phyloP scores from a whole-genome alignment of 1,140 invertebrate genomes.

The Holcopasites calliopsidis region DNA sequence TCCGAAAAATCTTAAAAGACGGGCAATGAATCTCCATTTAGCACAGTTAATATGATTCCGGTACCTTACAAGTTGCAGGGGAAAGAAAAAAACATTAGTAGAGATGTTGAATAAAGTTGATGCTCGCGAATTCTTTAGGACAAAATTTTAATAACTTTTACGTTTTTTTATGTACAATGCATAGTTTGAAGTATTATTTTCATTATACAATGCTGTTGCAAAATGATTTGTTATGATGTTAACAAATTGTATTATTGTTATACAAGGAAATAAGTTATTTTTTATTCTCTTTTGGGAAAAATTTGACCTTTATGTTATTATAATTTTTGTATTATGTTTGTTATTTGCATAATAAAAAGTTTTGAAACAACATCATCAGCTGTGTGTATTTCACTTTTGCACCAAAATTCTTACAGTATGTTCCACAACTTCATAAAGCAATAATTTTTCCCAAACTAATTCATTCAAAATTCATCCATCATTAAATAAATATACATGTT shows the following conservation, averaged over 20 bases:
- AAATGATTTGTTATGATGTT: background rate
- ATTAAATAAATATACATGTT: background rate
- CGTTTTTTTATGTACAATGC: background rate
- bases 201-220: background rate
- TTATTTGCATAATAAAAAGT: conserved; percentile 36
- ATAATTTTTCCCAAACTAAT: conserved; percentile 60
- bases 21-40: no score
- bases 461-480: background rate
- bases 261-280: background rate
- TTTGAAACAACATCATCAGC: conserved; percentile 1
- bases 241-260: background rate
- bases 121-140: no score
- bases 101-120: no score
- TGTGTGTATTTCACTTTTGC: conserved; percentile 44
- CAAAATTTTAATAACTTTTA: no score
- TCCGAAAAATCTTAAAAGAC: no score
- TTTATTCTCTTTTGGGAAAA: conserved; percentile 50
- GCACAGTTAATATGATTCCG: no score
- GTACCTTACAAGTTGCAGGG: no score
- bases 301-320: conserved; percentile 54
- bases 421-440: conserved; percentile 55
- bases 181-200: background rate
- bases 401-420: conserved; percentile 9
- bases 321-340: background rate
- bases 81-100: no score